A percentile compares a stretch with the other conserved stretches of the same genome.
Evolutionary conservation across 2,888 invertebrate species (phyloP).

Genomic region (Parasteatoda lunata): DNA sequence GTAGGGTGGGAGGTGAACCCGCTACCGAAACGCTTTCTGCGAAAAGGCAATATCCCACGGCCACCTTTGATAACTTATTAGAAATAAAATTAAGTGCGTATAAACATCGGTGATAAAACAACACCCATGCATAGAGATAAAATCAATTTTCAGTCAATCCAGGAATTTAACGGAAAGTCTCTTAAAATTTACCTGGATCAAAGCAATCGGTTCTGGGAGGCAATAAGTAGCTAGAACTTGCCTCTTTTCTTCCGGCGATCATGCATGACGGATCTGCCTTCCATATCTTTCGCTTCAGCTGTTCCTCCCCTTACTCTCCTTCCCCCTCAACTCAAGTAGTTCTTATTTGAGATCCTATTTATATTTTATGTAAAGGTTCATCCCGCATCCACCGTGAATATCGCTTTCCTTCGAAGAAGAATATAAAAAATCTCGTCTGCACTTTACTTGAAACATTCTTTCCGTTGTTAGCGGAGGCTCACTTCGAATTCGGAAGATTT

Average conservation of each 20-base stretch:
- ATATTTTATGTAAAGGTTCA: conserved; percentile 32
- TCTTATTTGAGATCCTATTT: conserved; percentile 38
- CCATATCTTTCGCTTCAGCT: conserved; percentile 47
- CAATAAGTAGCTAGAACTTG: conserved; percentile 24
- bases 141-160: too few species aligned
- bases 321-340: background rate
- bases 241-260: conserved; percentile 50
- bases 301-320: conserved; percentile 13
- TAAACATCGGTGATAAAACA: too few species aligned
- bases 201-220: conserved; percentile 25
- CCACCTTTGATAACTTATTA: too few species aligned
- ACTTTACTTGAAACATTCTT: conserved; percentile 26
- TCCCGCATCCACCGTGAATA: background rate
- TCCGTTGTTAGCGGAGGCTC: conserved; percentile 4
- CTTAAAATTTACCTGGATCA: conserved; percentile 12
- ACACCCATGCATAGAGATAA: too few species aligned
- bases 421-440: conserved; percentile 12
- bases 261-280: conserved; percentile 45
- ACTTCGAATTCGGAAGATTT: conserved; percentile 4
- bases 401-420: background rate
- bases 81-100: too few species aligned
- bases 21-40: too few species aligned
- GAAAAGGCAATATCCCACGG: too few species aligned
- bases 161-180: conserved; percentile 8
- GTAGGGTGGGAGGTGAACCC: too few species aligned